Evolutionary conservation across 2,113 vertebrate genomes (phyloP), one percentile per base, ranked within the genome.

Genomic region (Syrrhaptes paradoxus): DNA sequence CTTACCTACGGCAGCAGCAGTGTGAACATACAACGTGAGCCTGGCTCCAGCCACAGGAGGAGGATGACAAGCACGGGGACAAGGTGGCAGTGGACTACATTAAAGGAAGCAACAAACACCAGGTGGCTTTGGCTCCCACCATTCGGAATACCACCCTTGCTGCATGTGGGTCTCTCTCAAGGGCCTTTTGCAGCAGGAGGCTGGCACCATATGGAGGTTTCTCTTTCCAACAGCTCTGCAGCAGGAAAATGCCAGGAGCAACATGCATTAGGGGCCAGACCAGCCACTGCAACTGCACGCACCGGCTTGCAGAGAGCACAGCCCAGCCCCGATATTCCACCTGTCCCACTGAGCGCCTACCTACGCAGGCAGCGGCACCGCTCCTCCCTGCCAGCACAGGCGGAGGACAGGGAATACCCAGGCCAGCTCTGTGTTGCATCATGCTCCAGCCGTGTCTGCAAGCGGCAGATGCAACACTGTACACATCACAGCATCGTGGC

Each of bases 301-400:
- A 16, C 2, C 1, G 32, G 68, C 62, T 81, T 81, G 31, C 36
- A 6, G 11, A 9, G 15, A 71, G 59, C 83, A 20, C 2, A 4
- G 76, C 36, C 55, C 3, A 2, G 55, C 46, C 54, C 70, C 2
- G 7, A 11, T 2, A 10, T 0, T 13, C 3, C 1, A 7, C 49
- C n/a, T 34, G 26, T 12, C 59, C 74, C 8, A 1, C 32, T 10
- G 11, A 68, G 45, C 17, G 1, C 21, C 48, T 38, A 29, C 79
- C 85, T 36, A 8, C 1, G 0, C 26, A 43, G 71, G 72, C 67
- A 87, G 58, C 1, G 0, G 3, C 83, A 34, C 21, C 1, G 5
- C 4, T 67, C 28, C 63, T 70, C 32, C 1, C 43, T 6, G 51
- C 5, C 65, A 46, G 92, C 13, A 16, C n/a, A 38, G 62, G 57